phyloP scores from a whole-genome alignment of 2,797 vertebrate genomes.

The Silurus aristotelis region DNA sequence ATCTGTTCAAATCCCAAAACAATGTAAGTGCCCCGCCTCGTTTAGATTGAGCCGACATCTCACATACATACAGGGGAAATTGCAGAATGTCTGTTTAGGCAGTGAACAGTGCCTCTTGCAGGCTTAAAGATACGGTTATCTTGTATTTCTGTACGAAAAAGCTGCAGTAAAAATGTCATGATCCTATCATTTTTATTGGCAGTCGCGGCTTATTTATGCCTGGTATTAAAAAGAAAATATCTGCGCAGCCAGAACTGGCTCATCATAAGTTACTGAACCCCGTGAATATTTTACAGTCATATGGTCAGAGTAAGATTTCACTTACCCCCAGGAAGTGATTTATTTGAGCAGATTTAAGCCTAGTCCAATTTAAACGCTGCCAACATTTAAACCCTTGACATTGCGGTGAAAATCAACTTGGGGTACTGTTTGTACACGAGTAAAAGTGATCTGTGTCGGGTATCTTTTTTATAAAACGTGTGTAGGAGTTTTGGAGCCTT shows the following conservation, averaged over 20 bases:
- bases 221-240: not conserved
- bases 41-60: not conserved
- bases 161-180: slow-evolving; percentile 6
- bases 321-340: not conserved
- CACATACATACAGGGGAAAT: not conserved
- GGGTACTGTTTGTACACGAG: not conserved
- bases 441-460: not conserved
- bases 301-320: not conserved
- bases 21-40: slow-evolving; percentile 66
- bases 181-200: not conserved
- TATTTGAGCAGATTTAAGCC: not conserved
- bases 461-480: not conserved
- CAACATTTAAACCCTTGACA: not conserved
- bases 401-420: not conserved
- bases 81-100: slow-evolving; percentile 16
- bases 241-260: not conserved
- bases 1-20: slow-evolving; percentile 79
- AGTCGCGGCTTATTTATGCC: not conserved
- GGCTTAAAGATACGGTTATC: not conserved
- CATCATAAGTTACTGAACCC: not conserved
- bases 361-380: not conserved
- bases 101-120: slow-evolving; percentile 32
- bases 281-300: not conserved
- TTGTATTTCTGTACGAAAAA: not conserved
- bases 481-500: not conserved